Base-by-base conservation (phyloP, 1,140 invertebrate genomes). In the Melipona quadrifasciata region DNA sequence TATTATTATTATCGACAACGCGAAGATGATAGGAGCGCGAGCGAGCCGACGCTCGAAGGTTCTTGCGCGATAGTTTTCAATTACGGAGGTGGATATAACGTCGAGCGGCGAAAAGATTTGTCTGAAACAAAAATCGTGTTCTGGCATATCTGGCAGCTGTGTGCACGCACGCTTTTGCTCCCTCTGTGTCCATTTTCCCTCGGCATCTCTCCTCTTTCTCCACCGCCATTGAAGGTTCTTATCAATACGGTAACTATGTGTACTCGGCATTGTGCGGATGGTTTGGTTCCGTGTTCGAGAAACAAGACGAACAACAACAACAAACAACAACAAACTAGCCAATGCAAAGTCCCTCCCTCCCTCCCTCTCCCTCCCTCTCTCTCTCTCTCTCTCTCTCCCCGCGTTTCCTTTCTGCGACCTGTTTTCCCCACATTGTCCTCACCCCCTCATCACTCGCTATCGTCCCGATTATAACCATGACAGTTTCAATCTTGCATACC, bases 281-380 rank as follows among this genome's bases (percentile, higher is more conserved):
- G 88, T 88, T 89, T 72, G 85, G 87, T 89, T 68, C 74, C 74
- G 75, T 61, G 21, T 27, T 78, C 70, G 79, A 87, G 88, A 90
- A 90, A 90, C 88, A 84, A 89, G 87, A 86, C 85, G 81, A 84
- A 80, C 85, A 84, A 84, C 80, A 89, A 89, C 85, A 90, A 89
- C 85, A 87, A 90, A 89, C 87, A 89, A 90, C 88, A 87, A 90
- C 85, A 87, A 90, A 90, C 89, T 90, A 89, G 82, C 79, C 85
- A 82, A 84, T 80, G 53, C 27, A 68, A 90, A 90, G 89, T 90
- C 80, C 82, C 84, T 67, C 58, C 39, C 31, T 31, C 31, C 2
- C 8, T 47, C 39, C 0, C 8, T 47, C 39, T 47, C 8, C 8
- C 39, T 47, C 39, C 10, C 39, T 47, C 39, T 47, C 39, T 47